Conservation (phyloP, 1,140 invertebrate genomes). For the Colletes latitarsis region DNA sequence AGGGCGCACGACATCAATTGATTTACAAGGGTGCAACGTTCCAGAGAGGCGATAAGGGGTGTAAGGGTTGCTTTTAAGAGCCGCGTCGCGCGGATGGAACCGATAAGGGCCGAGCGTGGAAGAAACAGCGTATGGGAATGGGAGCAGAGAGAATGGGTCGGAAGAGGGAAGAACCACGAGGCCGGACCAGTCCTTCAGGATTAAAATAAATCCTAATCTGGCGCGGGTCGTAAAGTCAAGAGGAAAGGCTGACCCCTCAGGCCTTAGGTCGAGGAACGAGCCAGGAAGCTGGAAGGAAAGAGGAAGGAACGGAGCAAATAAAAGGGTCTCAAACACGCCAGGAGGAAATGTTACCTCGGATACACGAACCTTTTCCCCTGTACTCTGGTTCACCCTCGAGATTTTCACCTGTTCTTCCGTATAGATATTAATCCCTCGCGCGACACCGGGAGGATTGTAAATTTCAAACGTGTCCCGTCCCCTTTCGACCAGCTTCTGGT, state of each 20-base stretch:
- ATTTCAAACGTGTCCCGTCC: not conserved
- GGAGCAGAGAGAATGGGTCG: not conserved
- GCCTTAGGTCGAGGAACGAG: constrained; percentile 5
- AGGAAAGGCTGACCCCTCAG: constrained; percentile 39
- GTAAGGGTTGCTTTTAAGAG: constrained; percentile 18
- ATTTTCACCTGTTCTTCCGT: constrained; percentile 47
- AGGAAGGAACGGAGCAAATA: constrained; percentile 40
- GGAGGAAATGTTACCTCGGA: constrained; percentile 46
- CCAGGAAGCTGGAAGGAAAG: constrained; percentile 26
- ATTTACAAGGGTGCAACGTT: constrained; percentile 55
- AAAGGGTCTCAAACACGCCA: constrained; percentile 43
- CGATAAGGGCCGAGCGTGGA: not conserved
- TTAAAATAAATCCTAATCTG: constrained; percentile 75
- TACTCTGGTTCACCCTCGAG: constrained; percentile 9
- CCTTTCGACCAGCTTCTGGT: no score
- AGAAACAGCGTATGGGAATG: not conserved
- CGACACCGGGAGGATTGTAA: constrained; percentile 27
- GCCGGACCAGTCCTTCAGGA: constrained; percentile 60
- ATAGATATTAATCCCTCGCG: constrained; percentile 58
- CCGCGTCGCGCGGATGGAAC: constrained; percentile 35
- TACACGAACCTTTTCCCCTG: constrained; percentile 32
- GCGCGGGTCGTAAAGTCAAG: constrained; percentile 67
- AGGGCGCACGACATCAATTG: constrained; percentile 57
- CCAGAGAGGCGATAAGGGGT: not conserved
- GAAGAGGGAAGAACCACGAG: constrained; percentile 20